phyloP scores from a whole-genome alignment of 2,888 invertebrate species.

The Cosmia trapezina region DNA sequence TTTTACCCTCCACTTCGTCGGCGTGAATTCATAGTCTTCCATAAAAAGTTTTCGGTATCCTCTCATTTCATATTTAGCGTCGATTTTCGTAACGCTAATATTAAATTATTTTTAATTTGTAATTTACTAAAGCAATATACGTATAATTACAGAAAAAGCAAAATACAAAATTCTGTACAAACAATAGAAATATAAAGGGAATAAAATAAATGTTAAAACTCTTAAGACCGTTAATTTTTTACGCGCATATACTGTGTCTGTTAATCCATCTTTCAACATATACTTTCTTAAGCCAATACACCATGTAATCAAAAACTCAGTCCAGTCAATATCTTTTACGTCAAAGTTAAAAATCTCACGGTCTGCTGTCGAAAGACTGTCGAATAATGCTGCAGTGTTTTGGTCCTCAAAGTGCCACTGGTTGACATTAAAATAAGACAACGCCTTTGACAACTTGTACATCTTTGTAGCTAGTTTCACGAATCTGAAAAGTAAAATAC shows the following conservation, averaged over 20 bases:
- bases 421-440: neutral
- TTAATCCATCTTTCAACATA: conserved; percentile 27
- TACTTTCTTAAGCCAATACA: conserved; percentile 11
- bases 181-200: conserved; percentile 11
- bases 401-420: conserved; percentile 24
- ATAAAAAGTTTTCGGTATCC: neutral
- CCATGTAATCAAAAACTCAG: neutral
- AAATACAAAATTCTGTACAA: conserved; percentile 3
- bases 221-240: neutral
- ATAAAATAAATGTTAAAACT: neutral
- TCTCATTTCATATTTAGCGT: neutral
- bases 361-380: conserved; percentile 26
- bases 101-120: neutral
- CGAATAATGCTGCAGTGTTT: conserved; percentile 17
- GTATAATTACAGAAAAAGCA: neutral
- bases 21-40: neutral
- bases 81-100: neutral
- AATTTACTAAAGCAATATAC: neutral
- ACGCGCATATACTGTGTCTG: neutral
- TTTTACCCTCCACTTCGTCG: no score
- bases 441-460: neutral
- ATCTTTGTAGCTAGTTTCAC: conserved; percentile 12
- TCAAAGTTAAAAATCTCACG: conserved; percentile 32
- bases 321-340: conserved; percentile 9
- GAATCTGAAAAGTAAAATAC: conserved; percentile 17